Base-by-base conservation (phyloP, 2,113 vertebrate species). In the Thymallus thymallus region DNA sequence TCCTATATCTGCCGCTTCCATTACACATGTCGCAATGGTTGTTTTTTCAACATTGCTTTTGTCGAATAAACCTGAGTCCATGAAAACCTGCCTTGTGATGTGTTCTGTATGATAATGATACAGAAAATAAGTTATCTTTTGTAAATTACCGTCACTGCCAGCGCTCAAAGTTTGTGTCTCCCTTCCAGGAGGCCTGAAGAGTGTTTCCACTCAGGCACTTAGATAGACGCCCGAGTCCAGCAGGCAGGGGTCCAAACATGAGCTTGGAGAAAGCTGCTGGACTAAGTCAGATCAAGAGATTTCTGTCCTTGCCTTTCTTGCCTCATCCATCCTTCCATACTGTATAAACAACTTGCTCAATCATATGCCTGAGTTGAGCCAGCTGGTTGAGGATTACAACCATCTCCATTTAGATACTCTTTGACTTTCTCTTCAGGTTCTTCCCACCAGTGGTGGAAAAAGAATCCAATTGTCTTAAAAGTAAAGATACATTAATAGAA, bases 201-300 rank as follows among this genome's bases (percentile, higher is more conserved):
- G 63, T 78, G 81, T 78, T 81, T 82, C 80, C 72, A 79, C 71
- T 77, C 76, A 76, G 81, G 82, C 71, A 75, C 72, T 24, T 80
- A 60, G 68, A 74, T 6, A 24, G 58, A 71, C 70, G 30, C 20
- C 26, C 4, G 4, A 68, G 32, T 68, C 65, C 65, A 24, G 30
- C 71, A 64, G 87, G 81, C 84, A 22, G 14, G 6, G 76, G 78
- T 86, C 79, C 85, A 87, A 78, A 69, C 76, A 72, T 80, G 69
- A 81, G 72, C 74, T 76, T 76, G 67, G 73, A 76, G n/a, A 26
- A 46, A n/a, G 23, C 46, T 7, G 61, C 71, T 45, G 41, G 24
- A 55, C 16, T 55, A 55, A 60, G 56, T 7, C 20, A 60, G 56
- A 60, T 60, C 5, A 58, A 67, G 65, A 24, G 45, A n/a, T 45